Percentiles rank a stretch among this genome's conserved stretches.
phyloP scores from a whole-genome alignment of 2,888 invertebrate species.

The Cantharis rufa region DNA sequence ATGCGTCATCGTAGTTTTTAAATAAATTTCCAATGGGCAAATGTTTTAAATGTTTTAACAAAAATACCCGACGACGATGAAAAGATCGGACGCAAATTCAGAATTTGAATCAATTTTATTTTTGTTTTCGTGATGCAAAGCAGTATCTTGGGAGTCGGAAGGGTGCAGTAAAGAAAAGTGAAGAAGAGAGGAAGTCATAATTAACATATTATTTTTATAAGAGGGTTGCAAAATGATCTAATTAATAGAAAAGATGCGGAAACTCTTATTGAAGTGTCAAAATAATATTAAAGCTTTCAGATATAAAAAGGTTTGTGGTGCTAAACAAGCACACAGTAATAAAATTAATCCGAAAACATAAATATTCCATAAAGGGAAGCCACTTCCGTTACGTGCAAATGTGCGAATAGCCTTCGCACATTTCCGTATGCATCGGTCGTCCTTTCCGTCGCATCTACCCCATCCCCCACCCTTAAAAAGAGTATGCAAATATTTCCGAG shows the following conservation, averaged over 20 bases:
- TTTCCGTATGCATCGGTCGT: conserved; percentile 41
- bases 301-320: conserved; percentile 6
- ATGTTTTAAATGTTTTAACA: background rate
- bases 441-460: conserved; percentile 30
- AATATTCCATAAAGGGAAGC: conserved; percentile 41
- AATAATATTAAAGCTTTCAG: conserved; percentile 3
- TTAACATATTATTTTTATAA: background rate
- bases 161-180: background rate
- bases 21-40: background rate
- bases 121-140: background rate
- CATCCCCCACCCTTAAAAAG: conserved; percentile 32
- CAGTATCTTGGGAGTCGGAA: background rate
- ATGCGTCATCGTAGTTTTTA: background rate
- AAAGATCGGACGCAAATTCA: background rate
- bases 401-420: conserved; percentile 44
- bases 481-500: conserved; percentile 42
- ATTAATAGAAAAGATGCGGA: background rate
- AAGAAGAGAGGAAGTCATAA: background rate
- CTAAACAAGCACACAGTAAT: conserved; percentile 23
- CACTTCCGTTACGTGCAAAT: conserved; percentile 43
- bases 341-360: conserved; percentile 30
- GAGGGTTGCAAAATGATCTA: background rate
- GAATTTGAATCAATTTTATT: background rate
- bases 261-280: background rate
- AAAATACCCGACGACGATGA: background rate